Base-by-base conservation (phyloP, 2,797 vertebrate genomes). In the Phataginus tricuspis region DNA sequence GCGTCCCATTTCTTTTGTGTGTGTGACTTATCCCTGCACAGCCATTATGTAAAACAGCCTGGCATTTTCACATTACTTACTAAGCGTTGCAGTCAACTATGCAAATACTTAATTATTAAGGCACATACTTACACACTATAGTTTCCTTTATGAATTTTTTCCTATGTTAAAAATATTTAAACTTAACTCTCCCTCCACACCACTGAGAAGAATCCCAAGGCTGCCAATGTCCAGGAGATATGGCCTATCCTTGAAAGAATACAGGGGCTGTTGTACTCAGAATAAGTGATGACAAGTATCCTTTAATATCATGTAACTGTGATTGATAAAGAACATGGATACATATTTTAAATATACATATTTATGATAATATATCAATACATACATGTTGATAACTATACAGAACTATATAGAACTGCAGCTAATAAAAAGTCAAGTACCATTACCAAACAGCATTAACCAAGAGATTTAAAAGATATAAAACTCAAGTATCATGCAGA, bases 1-100 rank as follows among this genome's bases (percentile, higher is more conserved):
- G 95, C 66, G 90, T 66, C 95, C 89, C 91, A 49, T 96, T 96
- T 96, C 86, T 92, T 96, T 74, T 6, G 23, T 84, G 18, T 84
- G 45, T 86, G 63, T 82, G 53, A 80, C 95, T 92, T 89, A 72
- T 85, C 94, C 86, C 37, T 83, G 69, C 37, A 91, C 59, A 98
- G 93, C 94, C 42, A 1, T 97, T 97, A 97, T 97, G 96, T 80
- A 97, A 97, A 98, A 19, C 69, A 97, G 42, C 23, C 91, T 93
- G 90, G 74, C 95, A 85, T 97, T 98, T 94, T 72, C 77, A 92
- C 82, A 29, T 39, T 75, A 84, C 68, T 96, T 98, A 94, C 96
- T 82, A 95, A 90, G 34, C 55, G 84, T 57, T 96, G 69, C 87
- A 96, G 83, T 97, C 96, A 98, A 78, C 90, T 97, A 92, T 86